Evolutionary conservation across 2,888 invertebrate genomes (phyloP), one percentile per base, ranked within the genome.

Genomic region (Synergus laeviventris): DNA sequence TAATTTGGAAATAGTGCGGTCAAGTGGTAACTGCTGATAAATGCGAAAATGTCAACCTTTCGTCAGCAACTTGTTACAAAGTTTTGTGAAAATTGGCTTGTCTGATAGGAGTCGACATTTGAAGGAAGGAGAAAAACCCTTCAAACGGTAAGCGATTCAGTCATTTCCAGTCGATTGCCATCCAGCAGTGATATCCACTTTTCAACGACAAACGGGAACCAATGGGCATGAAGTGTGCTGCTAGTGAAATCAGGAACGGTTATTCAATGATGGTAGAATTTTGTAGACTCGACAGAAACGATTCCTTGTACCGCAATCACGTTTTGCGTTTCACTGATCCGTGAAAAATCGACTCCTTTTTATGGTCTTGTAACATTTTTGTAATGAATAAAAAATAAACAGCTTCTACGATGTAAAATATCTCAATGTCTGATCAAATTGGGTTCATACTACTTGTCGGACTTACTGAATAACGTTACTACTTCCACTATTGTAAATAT

Each of bases 151-250:
- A 84, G 84, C 79, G 79, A 76, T 79, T 84, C 82, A 85, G 85
- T 87, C 82, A 84, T 84, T 87, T 85, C 84, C 81, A 82, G 80
- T 84, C 87, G 85, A 87, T 86, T 85, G 85, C 76, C 81, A 82
- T 81, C 81, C 82, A 83, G 84, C 85, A 84, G 78, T 80, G 82
- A 83, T 86, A 86, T 84, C 83, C 84, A 85, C 86, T 87, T 84
- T 78, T 78, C 77, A 74, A 74, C 81, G 81, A 85, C 81, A 83
- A 83, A 83, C 83, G 83, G 80, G 79, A 49, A 59, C 59, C 59
- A 59, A 14, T 24, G 14, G 21, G 21, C 24, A 59, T 59, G 21
- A 21, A 56, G 56, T 12, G 24, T 59, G 24, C 24, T 11, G 12
- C 59, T 24, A 59, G 21, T 5, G 24, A 59, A 59, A 59, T 59